Conservation (phyloP, 2,888 invertebrate species). For the Amiota communis region DNA sequence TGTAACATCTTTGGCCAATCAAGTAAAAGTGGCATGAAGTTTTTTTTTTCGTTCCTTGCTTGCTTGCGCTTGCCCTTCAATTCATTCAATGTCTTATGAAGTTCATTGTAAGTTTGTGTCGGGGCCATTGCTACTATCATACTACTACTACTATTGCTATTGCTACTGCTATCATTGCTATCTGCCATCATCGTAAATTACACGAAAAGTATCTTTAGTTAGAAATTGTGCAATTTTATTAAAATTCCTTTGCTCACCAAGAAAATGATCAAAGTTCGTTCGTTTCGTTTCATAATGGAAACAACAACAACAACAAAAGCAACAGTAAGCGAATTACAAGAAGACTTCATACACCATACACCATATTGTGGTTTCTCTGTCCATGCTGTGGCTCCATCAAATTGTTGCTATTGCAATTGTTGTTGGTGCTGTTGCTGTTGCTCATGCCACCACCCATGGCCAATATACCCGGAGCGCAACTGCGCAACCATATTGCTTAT, state of each 20-base stretch:
- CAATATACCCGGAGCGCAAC: conserved; percentile 34
- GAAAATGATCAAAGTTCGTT: conserved; percentile 17
- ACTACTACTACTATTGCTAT: too few relatives aligned
- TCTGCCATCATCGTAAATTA: conserved; percentile 65
- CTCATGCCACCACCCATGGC: conserved; percentile 32
- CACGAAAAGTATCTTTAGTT: conserved; percentile 66
- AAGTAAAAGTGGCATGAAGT: neutral
- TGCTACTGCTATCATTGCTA: conserved; percentile 44
- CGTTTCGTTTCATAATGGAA: neutral
- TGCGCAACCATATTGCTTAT: conserved; percentile 60
- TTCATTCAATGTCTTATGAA: neutral
- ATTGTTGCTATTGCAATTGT: conserved; percentile 2
- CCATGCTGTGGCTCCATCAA: neutral
- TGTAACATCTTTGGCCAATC: conserved; percentile 11
- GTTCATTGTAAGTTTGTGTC: neutral
- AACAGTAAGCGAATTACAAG: neutral
- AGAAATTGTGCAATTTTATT: conserved; percentile 65
- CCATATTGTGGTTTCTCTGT: too few relatives aligned
- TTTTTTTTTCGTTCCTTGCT: neutral
- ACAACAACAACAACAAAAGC: neutral
- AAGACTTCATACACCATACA: too few relatives aligned
- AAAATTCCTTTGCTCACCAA: conserved; percentile 53
- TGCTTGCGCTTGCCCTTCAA: neutral
- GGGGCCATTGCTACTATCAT: too few relatives aligned
- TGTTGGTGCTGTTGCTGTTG: conserved; percentile 26